A percentile compares a stretch with the other conserved stretches of the same genome.
These are phyloP conservation scores for Andricus quercusramuli DNA, from an alignment of 2,888 invertebrate species.

Conservation along the genomic window DNA sequence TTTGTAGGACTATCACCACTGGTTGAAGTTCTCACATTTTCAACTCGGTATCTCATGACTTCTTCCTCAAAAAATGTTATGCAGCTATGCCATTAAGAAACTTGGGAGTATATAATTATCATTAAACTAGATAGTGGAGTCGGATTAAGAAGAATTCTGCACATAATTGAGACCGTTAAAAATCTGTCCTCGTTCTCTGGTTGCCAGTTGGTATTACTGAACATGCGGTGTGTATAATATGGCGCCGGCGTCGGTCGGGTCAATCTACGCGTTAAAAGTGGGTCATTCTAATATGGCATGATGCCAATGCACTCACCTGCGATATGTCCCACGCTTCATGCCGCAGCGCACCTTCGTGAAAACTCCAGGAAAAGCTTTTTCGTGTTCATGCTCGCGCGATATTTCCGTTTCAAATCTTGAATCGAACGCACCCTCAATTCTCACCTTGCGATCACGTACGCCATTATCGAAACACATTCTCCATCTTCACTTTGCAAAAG, in stretches of 20 bases:
- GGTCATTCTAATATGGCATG: slow-evolving; percentile 60
- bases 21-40: too few species aligned
- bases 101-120: background rate
- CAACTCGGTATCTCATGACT: too few species aligned
- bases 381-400: background rate
- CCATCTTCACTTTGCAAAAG: background rate
- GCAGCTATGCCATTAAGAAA: too few species aligned
- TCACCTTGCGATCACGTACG: slow-evolving; percentile 35
- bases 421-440: slow-evolving; percentile 61
- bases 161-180: background rate
- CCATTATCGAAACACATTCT: slow-evolving; percentile 7
- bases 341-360: slow-evolving; percentile 42
- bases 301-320: slow-evolving; percentile 71
- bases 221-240: background rate
- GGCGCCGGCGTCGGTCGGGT: slow-evolving; percentile 10
- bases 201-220: background rate
- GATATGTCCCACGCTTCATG: slow-evolving; percentile 57
- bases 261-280: slow-evolving; percentile 38
- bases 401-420: slow-evolving; percentile 56
- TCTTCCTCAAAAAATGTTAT: too few species aligned
- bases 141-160: background rate
- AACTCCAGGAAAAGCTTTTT: slow-evolving; percentile 6
- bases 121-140: background rate
- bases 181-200: background rate
- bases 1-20: too few species aligned